Evolutionary conservation across 2,888 invertebrate species (phyloP), one percentile per base, ranked within the genome.

Genomic region (Acronicta leporina): DNA sequence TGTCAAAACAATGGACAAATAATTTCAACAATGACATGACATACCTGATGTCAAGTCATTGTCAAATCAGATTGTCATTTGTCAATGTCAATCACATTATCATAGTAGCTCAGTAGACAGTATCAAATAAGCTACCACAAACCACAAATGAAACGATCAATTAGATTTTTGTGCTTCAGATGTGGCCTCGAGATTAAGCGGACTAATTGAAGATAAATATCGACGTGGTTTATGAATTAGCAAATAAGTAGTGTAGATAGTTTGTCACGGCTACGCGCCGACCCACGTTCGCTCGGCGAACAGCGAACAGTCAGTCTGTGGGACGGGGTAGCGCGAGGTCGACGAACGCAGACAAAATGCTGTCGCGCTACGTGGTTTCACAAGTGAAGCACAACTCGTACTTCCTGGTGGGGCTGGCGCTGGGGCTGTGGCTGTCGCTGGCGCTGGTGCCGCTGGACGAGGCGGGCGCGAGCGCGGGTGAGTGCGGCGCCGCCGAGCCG

Each of bases 351-450:
- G 30, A 15, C 68, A 80, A 69, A 58, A 92, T 94, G 92, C 80
- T 92, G 80, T 91, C 92, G 8, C 92, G 95, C 15, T 91, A 88
- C 73, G 86, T 94, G 57, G 90, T 91, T 75, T 90, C 94, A 50
- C 94, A 94, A 82, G 88, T 94, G 76, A 95, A 95, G 76, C 95
- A 94, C 77, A 95, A 96, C 80, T 95, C 95, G 33, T 96, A 95
- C 84, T 94, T 96, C 81, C 84, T 96, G 62, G 86, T 95, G 68
- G 96, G 96, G 15, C 75, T 96, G 62, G 93, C 90, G 68, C 78
- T 95, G 54, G 96, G 96, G 7, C 84, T 96, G 33, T 94, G 95
- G 87, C 76, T 95, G 67, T 95, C 96, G 57, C 84, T 96, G 61
- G 90, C 94, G 30, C 84, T 94, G 38, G 89, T 95, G 45, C 95